These are phyloP conservation scores for Callosobruchus maculatus DNA, from an alignment of 2,888 invertebrate species.

Conservation along the genomic window DNA sequence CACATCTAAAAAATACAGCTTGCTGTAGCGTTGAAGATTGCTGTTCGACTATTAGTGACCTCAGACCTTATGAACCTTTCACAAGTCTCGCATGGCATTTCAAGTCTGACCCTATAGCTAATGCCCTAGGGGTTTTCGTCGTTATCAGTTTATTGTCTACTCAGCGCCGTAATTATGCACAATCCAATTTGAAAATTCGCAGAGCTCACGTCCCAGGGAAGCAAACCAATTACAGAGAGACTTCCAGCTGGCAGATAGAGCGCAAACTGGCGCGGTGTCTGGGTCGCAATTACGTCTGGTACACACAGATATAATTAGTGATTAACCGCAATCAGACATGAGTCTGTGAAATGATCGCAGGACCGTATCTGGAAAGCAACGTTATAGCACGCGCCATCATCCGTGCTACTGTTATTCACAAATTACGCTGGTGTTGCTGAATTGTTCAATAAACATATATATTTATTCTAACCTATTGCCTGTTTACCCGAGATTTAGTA, in stretches of 20 bases:
- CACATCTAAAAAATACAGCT: no score
- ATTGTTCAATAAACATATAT: no score
- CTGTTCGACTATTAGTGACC: no score
- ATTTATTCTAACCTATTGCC: no score
- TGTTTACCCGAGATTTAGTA: no score
- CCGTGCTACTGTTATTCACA: no score
- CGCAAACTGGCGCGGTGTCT: background rate
- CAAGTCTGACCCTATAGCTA: background rate
- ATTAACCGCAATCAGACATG: conserved; percentile 39
- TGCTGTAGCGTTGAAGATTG: no score
- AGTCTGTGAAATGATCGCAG: conserved; percentile 22
- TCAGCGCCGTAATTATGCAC: background rate
- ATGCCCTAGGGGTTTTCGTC: background rate
- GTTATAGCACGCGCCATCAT: background rate
- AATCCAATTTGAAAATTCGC: background rate
- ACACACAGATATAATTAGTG: conserved; percentile 32
- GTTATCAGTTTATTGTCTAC: background rate
- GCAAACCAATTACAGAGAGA: background rate
- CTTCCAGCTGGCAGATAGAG: background rate
- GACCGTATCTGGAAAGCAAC: background rate
- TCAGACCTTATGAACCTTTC: no score
- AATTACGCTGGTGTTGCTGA: no score
- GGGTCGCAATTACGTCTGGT: conserved; percentile 14
- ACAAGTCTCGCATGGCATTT: background rate
- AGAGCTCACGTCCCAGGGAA: background rate